Percentiles rank a stretch among this genome's conserved stretches.
Evolutionary conservation across 2,888 invertebrate genomes (phyloP).

Genomic region (Stictocephala bisonia): DNA sequence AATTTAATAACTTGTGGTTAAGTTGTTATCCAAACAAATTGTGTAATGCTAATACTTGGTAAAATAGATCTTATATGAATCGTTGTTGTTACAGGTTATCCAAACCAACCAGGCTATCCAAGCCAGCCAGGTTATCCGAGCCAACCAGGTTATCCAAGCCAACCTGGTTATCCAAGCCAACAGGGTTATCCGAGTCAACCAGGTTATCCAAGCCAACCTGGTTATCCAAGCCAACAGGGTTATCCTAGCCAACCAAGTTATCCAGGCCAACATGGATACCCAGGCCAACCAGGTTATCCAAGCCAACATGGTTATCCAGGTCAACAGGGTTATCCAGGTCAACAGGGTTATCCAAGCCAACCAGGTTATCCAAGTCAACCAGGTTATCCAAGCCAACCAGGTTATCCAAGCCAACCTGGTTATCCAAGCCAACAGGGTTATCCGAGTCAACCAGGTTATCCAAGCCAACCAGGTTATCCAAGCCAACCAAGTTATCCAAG

Average conservation of each 20-base stretch:
- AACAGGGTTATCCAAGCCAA: conserved; percentile 51
- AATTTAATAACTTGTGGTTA: too few species aligned
- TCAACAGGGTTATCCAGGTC: conserved; percentile 35
- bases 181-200: conserved; percentile 51
- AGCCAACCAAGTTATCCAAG: conserved; percentile 55
- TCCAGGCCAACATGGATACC: conserved; percentile 56
- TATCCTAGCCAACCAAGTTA: conserved; percentile 52
- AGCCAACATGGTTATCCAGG: conserved; percentile 48
- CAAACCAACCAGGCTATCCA: conserved; percentile 58
- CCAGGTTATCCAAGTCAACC: conserved; percentile 56
- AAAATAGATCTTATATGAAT: too few species aligned
- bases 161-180: conserved; percentile 59
- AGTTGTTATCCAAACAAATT: too few species aligned
- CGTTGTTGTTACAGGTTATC: conserved; percentile 64
- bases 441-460: conserved; percentile 51
- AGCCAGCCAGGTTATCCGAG: conserved; percentile 59
- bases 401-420: conserved; percentile 54
- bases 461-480: conserved; percentile 48
- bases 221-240: conserved; percentile 61
- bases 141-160: conserved; percentile 60
- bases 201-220: conserved; percentile 51
- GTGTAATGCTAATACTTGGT: too few species aligned
- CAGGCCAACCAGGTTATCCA: conserved; percentile 59
- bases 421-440: conserved; percentile 48
- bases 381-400: conserved; percentile 57